Conservation (phyloP, 2,797 vertebrate species). For the Enoplosus armatus region DNA sequence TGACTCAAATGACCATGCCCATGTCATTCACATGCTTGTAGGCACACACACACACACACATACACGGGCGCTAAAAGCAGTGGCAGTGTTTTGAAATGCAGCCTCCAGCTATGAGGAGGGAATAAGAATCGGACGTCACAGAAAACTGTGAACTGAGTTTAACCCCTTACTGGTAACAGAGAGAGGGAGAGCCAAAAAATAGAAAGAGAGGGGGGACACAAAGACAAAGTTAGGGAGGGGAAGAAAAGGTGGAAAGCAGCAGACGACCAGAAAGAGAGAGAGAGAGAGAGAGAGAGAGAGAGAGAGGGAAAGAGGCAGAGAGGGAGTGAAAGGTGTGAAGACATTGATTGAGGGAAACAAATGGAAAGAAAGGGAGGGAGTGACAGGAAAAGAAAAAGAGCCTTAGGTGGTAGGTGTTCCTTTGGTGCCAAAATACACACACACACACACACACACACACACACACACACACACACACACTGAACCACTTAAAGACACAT, state of each 20-base stretch:
- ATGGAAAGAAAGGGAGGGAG: slow-evolving; percentile 27
- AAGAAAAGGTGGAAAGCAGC: slow-evolving; percentile 3
- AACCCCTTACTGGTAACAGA: slow-evolving; percentile 31
- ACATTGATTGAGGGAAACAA: slow-evolving; percentile 46
- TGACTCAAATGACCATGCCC: background rate
- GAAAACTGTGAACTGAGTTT: slow-evolving; percentile 47
- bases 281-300: slow-evolving; percentile 19
- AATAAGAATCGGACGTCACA: slow-evolving; percentile 44
- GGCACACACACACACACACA: background rate
- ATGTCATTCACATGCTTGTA: background rate
- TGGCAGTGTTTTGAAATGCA: slow-evolving; percentile 31
- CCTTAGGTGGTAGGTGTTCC: slow-evolving; percentile 50
- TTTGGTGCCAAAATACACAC: slow-evolving; percentile 34
- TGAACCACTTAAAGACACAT: slow-evolving; percentile 46
- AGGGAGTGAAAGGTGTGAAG: slow-evolving; percentile 35
- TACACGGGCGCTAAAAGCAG: slow-evolving; percentile 1
- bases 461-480: slow-evolving; percentile 19
- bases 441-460: slow-evolving; percentile 24
- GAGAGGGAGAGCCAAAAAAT: slow-evolving; percentile 4
- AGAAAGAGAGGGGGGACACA: background rate
- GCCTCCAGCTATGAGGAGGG: slow-evolving; percentile 43
- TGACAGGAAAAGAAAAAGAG: slow-evolving; percentile 31
- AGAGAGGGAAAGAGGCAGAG: slow-evolving; percentile 16
- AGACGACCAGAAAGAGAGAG: background rate
- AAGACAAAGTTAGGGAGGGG: slow-evolving; percentile 13